Evolutionary conservation across 2,888 invertebrate species (phyloP).

Genomic region (Pogonocherus hispidulus): DNA sequence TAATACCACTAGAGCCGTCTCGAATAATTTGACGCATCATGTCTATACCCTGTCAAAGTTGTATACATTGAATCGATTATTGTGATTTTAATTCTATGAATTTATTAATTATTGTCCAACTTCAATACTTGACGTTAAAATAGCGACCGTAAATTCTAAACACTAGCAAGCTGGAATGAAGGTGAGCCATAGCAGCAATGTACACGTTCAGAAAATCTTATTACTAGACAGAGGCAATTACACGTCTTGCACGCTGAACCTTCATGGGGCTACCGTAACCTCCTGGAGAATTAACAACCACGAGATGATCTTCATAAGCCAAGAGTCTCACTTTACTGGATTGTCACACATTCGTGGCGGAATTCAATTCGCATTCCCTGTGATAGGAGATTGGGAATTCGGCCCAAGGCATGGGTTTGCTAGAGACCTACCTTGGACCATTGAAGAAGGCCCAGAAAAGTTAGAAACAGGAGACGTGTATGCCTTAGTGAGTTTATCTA

Average conservation of each 20-base stretch:
- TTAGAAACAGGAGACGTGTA: slow-evolving; percentile 42
- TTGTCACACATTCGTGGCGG: slow-evolving; percentile 38
- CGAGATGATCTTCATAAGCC: slow-evolving; percentile 43
- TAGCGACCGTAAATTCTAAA: too few species aligned
- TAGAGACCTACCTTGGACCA: slow-evolving; percentile 42
- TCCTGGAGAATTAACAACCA: slow-evolving; percentile 51
- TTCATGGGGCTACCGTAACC: slow-evolving; percentile 47
- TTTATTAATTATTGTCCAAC: too few species aligned
- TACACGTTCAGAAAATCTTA: background rate
- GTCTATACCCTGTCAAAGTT: slow-evolving; percentile 15
- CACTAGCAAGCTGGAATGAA: too few species aligned
- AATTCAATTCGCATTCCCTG: slow-evolving; percentile 44
- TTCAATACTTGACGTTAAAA: too few species aligned
- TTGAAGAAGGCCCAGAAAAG: slow-evolving; percentile 38
- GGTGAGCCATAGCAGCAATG: background rate
- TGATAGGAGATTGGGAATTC: slow-evolving; percentile 30
- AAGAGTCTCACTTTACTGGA: background rate
- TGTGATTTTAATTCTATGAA: too few species aligned
- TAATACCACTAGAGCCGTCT: background rate
- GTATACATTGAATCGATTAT: background rate
- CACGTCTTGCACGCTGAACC: slow-evolving; percentile 49
- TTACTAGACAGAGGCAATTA: slow-evolving; percentile 39
- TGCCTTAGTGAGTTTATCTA: slow-evolving; percentile 31
- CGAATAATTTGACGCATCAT: background rate
- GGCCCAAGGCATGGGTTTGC: slow-evolving; percentile 47